These are phyloP conservation scores for Aporrectodea caliginosa DNA, from an alignment of 1,140 invertebrate species.

Conservation along the genomic window DNA sequence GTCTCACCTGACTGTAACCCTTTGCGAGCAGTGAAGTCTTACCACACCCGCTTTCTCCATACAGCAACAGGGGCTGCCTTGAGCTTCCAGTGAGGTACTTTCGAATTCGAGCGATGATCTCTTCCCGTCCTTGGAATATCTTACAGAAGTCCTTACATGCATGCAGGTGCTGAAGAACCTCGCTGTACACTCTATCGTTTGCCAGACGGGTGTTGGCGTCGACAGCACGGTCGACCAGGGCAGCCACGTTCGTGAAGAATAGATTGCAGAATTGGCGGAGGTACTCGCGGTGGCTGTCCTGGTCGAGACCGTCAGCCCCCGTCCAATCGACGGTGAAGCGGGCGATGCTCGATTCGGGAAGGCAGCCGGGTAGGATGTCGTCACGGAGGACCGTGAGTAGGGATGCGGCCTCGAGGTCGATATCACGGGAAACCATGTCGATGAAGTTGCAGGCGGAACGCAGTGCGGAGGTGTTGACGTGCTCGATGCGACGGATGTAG, in stretches of 20 bases:
- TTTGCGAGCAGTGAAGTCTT: conserved; percentile 95
- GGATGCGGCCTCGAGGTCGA: conserved; percentile 75
- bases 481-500: conserved; percentile 92
- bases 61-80: conserved; percentile 81
- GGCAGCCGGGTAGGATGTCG: conserved; percentile 41
- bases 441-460: conserved; percentile 77
- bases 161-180: conserved; percentile 93
- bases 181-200: conserved; percentile 62
- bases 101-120: conserved; percentile 73
- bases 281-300: conserved; percentile 89
- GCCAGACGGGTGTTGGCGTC: conserved; percentile 55
- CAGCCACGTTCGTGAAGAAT: conserved; percentile 70
- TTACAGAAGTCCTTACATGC: conserved; percentile 94
- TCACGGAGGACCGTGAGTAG: conserved; percentile 13
- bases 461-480: conserved; percentile 86
- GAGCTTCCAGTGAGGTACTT: conserved; percentile 78
- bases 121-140: conserved; percentile 90
- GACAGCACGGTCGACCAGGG: conserved; percentile 59
- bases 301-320: conserved; percentile 86
- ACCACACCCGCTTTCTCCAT: conserved; percentile 93
- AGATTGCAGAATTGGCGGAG: conserved; percentile 82
- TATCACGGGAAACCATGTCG: conserved; percentile 83
- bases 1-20: conserved; percentile 69
- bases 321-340: conserved; percentile 93
- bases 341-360: conserved; percentile 44